Conservation (phyloP, 1,140 invertebrate species). For the Neodiprion lecontei region DNA sequence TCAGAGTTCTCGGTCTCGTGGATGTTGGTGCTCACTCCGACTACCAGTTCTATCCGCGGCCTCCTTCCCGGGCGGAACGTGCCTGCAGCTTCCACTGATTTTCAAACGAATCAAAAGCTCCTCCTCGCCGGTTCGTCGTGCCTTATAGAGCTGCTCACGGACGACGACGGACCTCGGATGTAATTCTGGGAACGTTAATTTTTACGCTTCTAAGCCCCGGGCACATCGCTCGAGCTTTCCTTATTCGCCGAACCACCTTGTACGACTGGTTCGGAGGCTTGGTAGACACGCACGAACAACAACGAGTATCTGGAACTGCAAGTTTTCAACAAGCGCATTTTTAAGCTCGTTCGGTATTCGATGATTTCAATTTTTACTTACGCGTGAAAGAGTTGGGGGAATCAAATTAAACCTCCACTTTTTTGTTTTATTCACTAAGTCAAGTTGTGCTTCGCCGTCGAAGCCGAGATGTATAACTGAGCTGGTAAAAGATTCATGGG, state of each 20-base stretch:
- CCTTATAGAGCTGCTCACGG: background rate
- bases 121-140: background rate
- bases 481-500: background rate
- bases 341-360: too few species aligned
- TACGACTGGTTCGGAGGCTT: background rate
- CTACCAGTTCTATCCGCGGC: constrained; percentile 27
- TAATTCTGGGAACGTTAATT: background rate
- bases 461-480: background rate
- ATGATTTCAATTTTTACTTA: too few species aligned
- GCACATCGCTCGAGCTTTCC: background rate
- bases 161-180: background rate
- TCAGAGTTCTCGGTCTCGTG: background rate
- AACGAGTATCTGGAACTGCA: too few species aligned
- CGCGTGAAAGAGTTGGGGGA: too few species aligned
- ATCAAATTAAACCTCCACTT: too few species aligned
- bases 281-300: too few species aligned
- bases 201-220: background rate
- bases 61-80: background rate
- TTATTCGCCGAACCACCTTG: background rate
- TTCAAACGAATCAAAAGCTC: background rate
- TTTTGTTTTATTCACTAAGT: too few species aligned
- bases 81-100: too few species aligned
- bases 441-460: too few species aligned
- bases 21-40: constrained; percentile 21
- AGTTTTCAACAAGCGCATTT: too few species aligned